Percentiles rank a stretch among this genome's conserved stretches.
phyloP scores from a whole-genome alignment of 2,888 invertebrate species.

The Encarsia formosa region DNA sequence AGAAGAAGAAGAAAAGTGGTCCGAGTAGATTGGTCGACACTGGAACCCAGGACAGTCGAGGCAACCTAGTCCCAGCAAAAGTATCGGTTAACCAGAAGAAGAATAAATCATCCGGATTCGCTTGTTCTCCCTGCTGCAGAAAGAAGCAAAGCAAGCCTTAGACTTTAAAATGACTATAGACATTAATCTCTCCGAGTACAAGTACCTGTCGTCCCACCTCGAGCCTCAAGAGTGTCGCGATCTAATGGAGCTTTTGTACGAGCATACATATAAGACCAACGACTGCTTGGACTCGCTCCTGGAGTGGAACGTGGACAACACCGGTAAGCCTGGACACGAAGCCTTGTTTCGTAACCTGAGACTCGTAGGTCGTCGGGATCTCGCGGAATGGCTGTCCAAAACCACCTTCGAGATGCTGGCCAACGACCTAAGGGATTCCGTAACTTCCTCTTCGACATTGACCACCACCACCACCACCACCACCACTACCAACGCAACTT shows the following conservation, averaged over 20 bases:
- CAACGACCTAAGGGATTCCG: conserved; percentile 51
- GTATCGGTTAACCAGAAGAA: neutral
- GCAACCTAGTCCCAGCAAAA: too few relatives aligned
- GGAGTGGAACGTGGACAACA: conserved; percentile 56
- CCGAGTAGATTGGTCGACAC: conserved; percentile 19
- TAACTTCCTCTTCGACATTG: conserved; percentile 3
- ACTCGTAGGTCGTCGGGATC: conserved; percentile 56
- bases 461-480: neutral
- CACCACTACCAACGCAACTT: too few relatives aligned
- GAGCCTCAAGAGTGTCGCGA: conserved; percentile 57
- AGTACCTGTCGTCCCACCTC: conserved; percentile 59
- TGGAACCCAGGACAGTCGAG: conserved; percentile 26
- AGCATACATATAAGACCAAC: conserved; percentile 53
- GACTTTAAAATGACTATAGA: conserved; percentile 37
- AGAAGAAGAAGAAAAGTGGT: conserved; percentile 19
- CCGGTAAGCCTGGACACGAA: conserved; percentile 59
- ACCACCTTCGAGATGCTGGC: conserved; percentile 57
- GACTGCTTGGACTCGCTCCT: conserved; percentile 58
- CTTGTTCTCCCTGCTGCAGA: conserved; percentile 32
- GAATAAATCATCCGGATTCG: conserved; percentile 26
- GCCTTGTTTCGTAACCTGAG: conserved; percentile 56
- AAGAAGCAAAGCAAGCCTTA: conserved; percentile 21
- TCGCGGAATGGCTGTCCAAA: conserved; percentile 62
- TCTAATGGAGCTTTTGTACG: too few relatives aligned
- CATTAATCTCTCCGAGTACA: conserved; percentile 45